A percentile compares a stretch with the other conserved stretches of the same genome.
These are phyloP conservation scores for Hylaeus volcanicus DNA, from an alignment of 1,140 invertebrate genomes.

Conservation along the genomic window DNA sequence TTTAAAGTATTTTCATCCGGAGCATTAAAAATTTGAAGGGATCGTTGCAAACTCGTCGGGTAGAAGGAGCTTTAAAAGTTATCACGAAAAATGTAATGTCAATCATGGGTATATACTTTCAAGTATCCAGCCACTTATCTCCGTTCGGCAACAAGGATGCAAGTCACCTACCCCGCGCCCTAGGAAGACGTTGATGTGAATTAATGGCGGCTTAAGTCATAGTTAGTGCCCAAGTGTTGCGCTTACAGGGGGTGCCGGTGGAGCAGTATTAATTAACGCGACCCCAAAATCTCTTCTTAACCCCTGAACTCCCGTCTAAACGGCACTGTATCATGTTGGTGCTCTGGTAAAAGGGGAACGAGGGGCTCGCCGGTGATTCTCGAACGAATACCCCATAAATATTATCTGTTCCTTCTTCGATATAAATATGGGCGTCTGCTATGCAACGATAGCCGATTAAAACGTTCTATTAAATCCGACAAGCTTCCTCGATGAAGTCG, in stretches of 20 bases:
- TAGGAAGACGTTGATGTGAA: constrained; percentile 81
- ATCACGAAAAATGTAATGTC: neutral
- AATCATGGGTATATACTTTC: constrained; percentile 19
- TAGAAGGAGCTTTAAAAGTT: neutral
- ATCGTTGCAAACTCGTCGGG: neutral
- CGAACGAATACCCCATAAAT: constrained; percentile 65
- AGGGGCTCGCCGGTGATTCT: constrained; percentile 42
- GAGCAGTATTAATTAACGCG: constrained; percentile 73
- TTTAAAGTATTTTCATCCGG: neutral
- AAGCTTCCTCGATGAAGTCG: neutral
- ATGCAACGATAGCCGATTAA: constrained; percentile 59
- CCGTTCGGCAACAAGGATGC: constrained; percentile 76
- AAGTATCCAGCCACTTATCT: constrained; percentile 71
- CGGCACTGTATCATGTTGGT: constrained; percentile 64
- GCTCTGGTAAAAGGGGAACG: constrained; percentile 41
- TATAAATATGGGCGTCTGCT: constrained; percentile 61
- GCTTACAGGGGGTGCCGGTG: constrained; percentile 46
- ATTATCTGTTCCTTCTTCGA: constrained; percentile 52
- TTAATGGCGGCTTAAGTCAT: constrained; percentile 79
- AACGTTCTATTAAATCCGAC: constrained; percentile 6
- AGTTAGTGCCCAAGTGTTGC: constrained; percentile 58
- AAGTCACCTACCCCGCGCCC: constrained; percentile 72
- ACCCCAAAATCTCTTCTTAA: constrained; percentile 76
- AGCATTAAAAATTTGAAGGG: neutral
- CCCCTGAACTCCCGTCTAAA: constrained; percentile 68